Evolutionary conservation across 1,140 invertebrate species (phyloP).

Genomic region (Neomicropteryx cornuta): DNA sequence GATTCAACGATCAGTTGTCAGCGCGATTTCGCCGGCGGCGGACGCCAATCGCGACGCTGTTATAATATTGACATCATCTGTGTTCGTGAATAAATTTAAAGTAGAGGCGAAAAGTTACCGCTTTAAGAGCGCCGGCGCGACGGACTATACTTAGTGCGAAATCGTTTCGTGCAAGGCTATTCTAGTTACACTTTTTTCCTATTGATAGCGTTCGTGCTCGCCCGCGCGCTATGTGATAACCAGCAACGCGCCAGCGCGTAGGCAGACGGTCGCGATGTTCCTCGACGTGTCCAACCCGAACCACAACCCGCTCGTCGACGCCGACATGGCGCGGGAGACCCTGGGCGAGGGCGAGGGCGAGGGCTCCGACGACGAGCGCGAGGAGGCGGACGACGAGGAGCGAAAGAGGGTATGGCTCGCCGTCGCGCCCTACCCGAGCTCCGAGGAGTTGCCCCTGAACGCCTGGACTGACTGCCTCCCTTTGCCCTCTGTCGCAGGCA

Average conservation of each 20-base stretch:
- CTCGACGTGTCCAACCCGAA: constrained; percentile 9
- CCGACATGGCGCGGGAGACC: neutral
- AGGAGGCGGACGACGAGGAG: constrained; percentile 6
- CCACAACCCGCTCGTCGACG: neutral
- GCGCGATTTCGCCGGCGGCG: no score
- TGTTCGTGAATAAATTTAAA: no score
- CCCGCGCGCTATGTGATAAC: neutral
- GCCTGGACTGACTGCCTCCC: constrained; percentile 39
- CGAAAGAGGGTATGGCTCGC: no score
- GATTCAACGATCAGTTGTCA: no score
- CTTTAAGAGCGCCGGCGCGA: no score
- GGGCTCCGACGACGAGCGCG: neutral
- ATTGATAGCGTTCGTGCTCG: neutral
- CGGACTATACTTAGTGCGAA: no score
- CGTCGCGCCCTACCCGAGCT: constrained; percentile 9
- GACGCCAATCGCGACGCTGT: no score
- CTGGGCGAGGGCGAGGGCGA: neutral
- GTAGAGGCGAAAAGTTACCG: no score
- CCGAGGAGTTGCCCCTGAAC: constrained; percentile 7
- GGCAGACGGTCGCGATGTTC: constrained; percentile 5
- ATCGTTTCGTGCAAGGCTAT: neutral
- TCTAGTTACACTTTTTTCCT: neutral
- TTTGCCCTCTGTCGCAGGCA: constrained; percentile 50
- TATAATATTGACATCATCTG: no score
- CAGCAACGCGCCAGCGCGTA: neutral